A percentile compares a stretch with the other conserved stretches of the same genome.
These are phyloP conservation scores for Corvus moneduloides DNA, from an alignment of 2,113 vertebrate genomes.

Conservation along the genomic window DNA sequence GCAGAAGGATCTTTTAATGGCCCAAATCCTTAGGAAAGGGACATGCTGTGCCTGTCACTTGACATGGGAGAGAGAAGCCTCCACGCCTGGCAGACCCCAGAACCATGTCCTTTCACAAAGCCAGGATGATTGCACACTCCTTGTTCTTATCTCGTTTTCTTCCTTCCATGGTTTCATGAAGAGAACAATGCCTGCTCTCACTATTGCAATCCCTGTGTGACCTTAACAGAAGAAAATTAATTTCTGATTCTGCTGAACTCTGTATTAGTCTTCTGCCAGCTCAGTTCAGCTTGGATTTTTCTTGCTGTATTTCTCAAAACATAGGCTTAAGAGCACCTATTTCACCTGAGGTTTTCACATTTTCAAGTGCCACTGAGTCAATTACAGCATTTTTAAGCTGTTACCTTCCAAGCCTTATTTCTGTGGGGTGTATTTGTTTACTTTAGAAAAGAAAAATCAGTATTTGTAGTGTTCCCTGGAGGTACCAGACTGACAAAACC, in stretches of 20 bases:
- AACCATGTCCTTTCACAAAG: slow-evolving; percentile 8
- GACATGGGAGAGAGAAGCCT: slow-evolving; percentile 11
- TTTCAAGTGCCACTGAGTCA: background rate
- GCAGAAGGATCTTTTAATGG: slow-evolving; percentile 40
- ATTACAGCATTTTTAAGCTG: background rate
- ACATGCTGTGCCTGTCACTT: background rate
- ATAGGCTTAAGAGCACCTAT: background rate
- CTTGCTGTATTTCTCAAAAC: slow-evolving; percentile 5
- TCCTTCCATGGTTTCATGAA: background rate
- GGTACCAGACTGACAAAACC: background rate
- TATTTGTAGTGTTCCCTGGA: background rate
- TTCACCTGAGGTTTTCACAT: background rate
- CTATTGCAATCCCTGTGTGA: background rate
- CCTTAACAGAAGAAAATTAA: slow-evolving; percentile 41
- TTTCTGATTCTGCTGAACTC: slow-evolving; percentile 26
- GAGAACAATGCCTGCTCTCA: slow-evolving; percentile 6
- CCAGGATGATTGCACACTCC: slow-evolving; percentile 15
- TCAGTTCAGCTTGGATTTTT: background rate
- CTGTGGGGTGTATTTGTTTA: background rate
- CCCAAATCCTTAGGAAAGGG: slow-evolving; percentile 36
- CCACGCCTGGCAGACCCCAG: background rate
- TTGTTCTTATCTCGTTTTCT: background rate
- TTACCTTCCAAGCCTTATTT: background rate
- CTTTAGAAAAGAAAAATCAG: background rate
- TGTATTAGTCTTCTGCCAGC: slow-evolving; percentile 43